A percentile compares a stretch with the other conserved stretches of the same genome.
These are phyloP conservation scores for Myotis daubentonii DNA, from an alignment of 2,797 vertebrate genomes.

Conservation along the genomic window DNA sequence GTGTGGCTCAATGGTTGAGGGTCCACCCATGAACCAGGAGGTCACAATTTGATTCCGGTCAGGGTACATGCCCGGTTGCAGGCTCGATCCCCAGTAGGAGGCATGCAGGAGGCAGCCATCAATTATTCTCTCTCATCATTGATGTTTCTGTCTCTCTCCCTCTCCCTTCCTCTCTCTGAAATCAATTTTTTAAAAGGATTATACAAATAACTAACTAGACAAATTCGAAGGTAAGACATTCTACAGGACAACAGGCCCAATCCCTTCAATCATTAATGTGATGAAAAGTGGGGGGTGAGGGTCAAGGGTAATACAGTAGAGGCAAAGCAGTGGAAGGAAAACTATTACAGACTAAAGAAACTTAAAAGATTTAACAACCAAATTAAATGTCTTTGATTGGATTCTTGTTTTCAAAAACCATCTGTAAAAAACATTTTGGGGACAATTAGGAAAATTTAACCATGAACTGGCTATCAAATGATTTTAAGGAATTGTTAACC, in stretches of 20 bases:
- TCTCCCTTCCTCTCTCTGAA: no score
- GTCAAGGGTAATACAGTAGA: neutral
- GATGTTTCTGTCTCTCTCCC: no score
- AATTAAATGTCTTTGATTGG: neutral
- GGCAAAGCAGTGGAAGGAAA: neutral
- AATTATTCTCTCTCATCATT: no score
- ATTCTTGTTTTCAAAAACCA: neutral
- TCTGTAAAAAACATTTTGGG: neutral
- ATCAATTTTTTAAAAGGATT: neutral
- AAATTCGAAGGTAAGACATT: neutral
- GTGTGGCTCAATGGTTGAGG: no score
- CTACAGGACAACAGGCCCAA: neutral
- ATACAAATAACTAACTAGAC: neutral
- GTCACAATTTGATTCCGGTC: no score
- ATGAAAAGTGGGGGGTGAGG: neutral
- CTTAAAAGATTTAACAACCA: neutral
- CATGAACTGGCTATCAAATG: neutral
- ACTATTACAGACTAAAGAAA: neutral
- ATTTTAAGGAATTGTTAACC: slow-evolving; percentile 15
- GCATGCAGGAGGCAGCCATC: no score
- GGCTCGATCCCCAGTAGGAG: no score
- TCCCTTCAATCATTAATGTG: neutral
- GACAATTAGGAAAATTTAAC: slow-evolving; percentile 2
- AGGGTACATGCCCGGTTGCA: no score
- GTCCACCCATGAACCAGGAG: no score